Conservation (phyloP, 2,113 vertebrate genomes). For the Stigmatopora argus region DNA sequence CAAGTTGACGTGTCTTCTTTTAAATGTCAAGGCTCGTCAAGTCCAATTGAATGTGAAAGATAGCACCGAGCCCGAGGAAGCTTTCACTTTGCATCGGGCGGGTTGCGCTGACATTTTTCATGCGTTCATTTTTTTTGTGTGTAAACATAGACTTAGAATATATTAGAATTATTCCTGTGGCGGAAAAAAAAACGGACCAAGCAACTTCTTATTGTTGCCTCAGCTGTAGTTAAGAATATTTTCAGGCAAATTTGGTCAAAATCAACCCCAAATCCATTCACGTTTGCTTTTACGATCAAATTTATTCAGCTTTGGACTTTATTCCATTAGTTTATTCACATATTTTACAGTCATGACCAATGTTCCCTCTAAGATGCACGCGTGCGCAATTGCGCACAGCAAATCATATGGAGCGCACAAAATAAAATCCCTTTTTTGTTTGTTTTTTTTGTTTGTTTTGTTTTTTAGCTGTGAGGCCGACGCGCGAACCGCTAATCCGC, state of each 20-base stretch:
- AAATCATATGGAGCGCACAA: too few species aligned
- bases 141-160: slow-evolving; percentile 13
- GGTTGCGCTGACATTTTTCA: slow-evolving; percentile 24
- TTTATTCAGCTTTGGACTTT: background rate
- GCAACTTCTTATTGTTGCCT: background rate
- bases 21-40: slow-evolving; percentile 47
- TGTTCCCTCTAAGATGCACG: too few species aligned
- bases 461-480: too few species aligned
- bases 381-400: too few species aligned
- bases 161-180: background rate
- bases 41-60: slow-evolving; percentile 36
- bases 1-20: slow-evolving; percentile 30
- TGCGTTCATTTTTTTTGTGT: slow-evolving; percentile 12
- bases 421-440: too few species aligned
- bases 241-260: background rate
- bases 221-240: background rate
- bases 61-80: slow-evolving; percentile 26
- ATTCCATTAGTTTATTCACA: background rate
- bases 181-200: background rate
- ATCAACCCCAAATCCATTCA: background rate
- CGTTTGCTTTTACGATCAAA: background rate
- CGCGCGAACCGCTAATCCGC: too few species aligned
- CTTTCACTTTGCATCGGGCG: slow-evolving; percentile 10
- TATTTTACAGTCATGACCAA: background rate
- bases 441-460: too few species aligned